Base-by-base conservation (phyloP, 2,888 invertebrate genomes). In the Zele albiditarsus region DNA sequence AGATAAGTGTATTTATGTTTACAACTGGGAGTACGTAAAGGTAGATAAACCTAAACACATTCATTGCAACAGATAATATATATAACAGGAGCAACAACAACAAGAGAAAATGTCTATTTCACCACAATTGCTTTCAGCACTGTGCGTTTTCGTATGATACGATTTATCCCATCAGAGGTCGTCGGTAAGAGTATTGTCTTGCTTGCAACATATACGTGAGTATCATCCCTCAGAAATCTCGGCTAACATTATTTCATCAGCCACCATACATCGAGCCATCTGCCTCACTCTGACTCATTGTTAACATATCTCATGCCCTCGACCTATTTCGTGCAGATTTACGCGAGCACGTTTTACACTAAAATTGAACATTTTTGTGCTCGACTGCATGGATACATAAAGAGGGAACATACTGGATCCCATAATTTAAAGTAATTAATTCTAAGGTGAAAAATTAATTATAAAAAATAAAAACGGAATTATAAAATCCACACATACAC, bases 271-370 rank as follows among this genome's bases (percentile, higher is more conserved):
- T n/a, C 46, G n/a, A 16, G n/a, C n/a, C 46, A 46, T 10, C 60
- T 23, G 63, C 71, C 62, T 46, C 16, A 60, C 58, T 62, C 33
- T 71, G 57, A 49, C 42, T 74, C 28, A 58, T 46, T 33, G 27
- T n/a, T 70, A 68, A 46, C 25, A 25, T n/a, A 60, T 28, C 20
- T 63, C 66, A 53, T 49, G n/a, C 5, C 31, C 42, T 33, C 31
- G 33, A 10, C 57, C 53, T 66, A 16, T 49, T 49, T 73, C 49
- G n/a, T 67, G 70, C 68, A 16, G 20, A 33, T 63, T 63, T 38
- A 31, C 20, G 20, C 6, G 63, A 63, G 38, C 63, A 63, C 31
- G 62, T 62, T 38, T 1, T 33, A 63, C 33, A 8, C 63, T 38
- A 63, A 63, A 63, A 63, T 63, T 63, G 23, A 20, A 63, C 23